phyloP scores from a whole-genome alignment of 2,888 invertebrate species.

The Malthinus seriepunctatus region DNA sequence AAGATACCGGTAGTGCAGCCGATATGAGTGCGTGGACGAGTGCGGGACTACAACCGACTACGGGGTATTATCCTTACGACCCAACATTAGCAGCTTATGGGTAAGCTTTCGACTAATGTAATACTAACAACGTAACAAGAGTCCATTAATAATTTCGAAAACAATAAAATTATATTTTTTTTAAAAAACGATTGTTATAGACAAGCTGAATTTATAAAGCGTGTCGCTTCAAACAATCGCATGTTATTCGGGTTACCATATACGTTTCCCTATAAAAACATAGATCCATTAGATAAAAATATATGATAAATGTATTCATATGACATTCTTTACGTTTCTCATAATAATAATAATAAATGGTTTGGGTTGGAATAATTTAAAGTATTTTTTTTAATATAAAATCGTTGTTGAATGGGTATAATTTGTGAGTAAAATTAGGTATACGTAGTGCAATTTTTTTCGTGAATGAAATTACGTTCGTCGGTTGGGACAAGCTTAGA shows the following conservation, averaged over 20 bases:
- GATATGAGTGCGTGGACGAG: constrained; percentile 94
- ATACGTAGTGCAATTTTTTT: not conserved
- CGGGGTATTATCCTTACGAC: constrained; percentile 92
- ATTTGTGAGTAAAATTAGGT: not conserved
- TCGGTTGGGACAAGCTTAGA: not conserved
- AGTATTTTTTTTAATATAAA: not conserved
- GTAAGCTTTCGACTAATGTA: constrained; percentile 60
- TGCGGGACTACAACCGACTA: constrained; percentile 86
- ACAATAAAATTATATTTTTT: constrained; percentile 17
- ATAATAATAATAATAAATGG: constrained; percentile 30
- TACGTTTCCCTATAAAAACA: constrained; percentile 39
- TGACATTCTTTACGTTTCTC: constrained; percentile 41
- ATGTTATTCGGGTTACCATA: constrained; percentile 39
- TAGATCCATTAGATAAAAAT: constrained; percentile 39
- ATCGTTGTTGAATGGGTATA: not conserved
- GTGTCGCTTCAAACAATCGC: constrained; percentile 42
- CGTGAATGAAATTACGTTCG: too few species aligned
- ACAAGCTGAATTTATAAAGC: constrained; percentile 34
- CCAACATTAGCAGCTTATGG: constrained; percentile 91
- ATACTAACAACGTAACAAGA: not conserved
- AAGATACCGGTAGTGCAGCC: constrained; percentile 77
- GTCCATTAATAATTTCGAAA: constrained; percentile 1
- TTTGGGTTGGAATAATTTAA: not conserved
- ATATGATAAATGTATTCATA: constrained; percentile 34
- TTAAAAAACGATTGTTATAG: constrained; percentile 26